Base-by-base conservation (phyloP, 2,888 invertebrate species). In the Fragum sueziense region DNA sequence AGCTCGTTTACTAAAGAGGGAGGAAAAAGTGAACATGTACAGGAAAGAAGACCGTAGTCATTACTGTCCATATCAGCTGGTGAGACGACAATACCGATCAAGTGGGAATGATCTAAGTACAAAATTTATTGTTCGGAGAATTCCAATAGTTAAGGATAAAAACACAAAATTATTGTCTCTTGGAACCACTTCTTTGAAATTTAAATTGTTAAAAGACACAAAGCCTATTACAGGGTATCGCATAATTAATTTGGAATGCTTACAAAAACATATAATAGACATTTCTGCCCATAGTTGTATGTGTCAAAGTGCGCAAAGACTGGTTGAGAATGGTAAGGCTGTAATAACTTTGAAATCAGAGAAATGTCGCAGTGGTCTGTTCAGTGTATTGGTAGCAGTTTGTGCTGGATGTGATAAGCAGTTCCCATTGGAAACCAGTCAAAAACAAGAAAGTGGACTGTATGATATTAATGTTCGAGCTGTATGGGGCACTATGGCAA, bases 401-500 rank as follows among this genome's bases (percentile, higher is more conserved):
- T 47, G 51, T 51, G 31, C 1, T 25, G n/a, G 68, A 1, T n/a
- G 51, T 51, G 41, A 7, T 22, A 68, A 41, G 29, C 14, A 27
- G 11, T 68, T 68, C 27, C 47, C 14, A 20, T 47, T 37, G 14
- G 9, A 25, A n/a, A 17, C 2, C 4, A 65, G 65, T 22, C 6
- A 65, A 1, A 65, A 34, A n/a, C 65, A 65, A 20, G 20, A 65
- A 22, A 25, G 20, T n/a, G 22, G 25, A 37, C 2, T 65, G 7
- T 25, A 65, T 17, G 68, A 51, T 27, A 41, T 68, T 3, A 68
- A 68, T 22, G 25, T 68, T n/a, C 0, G 74, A 33, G 57, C 59
- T 52, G 22, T 41, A 20, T 74, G 69, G 74, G 69, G 69, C 6
- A 57, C 41, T 37, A 68, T 69, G 29, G 41, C 47, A 9, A 68